A percentile compares a stretch with the other conserved stretches of the same genome.
phyloP scores from a whole-genome alignment of 2,888 invertebrate genomes.

The Eupithecia subumbrata region DNA sequence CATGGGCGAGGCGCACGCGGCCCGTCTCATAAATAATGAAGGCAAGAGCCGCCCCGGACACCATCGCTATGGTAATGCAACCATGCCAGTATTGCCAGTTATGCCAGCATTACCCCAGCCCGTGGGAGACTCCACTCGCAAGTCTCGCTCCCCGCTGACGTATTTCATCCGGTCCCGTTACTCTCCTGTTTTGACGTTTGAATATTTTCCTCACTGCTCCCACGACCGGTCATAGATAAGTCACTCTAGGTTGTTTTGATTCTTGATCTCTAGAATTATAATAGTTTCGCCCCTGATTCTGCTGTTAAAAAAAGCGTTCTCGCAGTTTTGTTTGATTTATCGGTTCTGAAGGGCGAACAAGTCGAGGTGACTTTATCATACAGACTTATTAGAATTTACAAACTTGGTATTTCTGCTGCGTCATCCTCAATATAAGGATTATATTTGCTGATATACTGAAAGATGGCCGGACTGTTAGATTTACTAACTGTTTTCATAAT shows the following conservation, averaged over 20 bases:
- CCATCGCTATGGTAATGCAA: conserved; percentile 63
- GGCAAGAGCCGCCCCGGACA: conserved; percentile 61
- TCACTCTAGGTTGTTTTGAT: conserved; percentile 32
- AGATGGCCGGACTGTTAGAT: not conserved
- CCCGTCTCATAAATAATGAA: conserved; percentile 72
- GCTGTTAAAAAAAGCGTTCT: conserved; percentile 24
- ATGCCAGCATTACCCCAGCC: conserved; percentile 33
- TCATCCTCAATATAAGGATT: conserved; percentile 17
- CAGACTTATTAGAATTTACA: conserved; percentile 26
- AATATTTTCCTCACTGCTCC: conserved; percentile 53
- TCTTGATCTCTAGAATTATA: conserved; percentile 23
- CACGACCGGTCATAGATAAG: conserved; percentile 32
- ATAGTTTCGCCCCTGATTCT: conserved; percentile 29
- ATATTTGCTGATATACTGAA: not conserved
- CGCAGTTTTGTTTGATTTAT: conserved; percentile 25
- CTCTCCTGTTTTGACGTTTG: conserved; percentile 54
- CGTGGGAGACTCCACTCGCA: conserved; percentile 50
- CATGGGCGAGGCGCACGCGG: conserved; percentile 67
- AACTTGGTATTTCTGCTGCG: conserved; percentile 21
- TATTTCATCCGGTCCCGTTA: conserved; percentile 56
- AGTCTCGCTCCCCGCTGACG: conserved; percentile 44
- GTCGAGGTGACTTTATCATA: conserved; percentile 33
- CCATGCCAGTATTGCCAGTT: conserved; percentile 6
- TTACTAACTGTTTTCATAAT: not conserved
- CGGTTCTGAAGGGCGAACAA: conserved; percentile 25